Evolutionary conservation across 2,113 vertebrate genomes (phyloP).

Genomic region (Phyllopteryx taeniolatus): DNA sequence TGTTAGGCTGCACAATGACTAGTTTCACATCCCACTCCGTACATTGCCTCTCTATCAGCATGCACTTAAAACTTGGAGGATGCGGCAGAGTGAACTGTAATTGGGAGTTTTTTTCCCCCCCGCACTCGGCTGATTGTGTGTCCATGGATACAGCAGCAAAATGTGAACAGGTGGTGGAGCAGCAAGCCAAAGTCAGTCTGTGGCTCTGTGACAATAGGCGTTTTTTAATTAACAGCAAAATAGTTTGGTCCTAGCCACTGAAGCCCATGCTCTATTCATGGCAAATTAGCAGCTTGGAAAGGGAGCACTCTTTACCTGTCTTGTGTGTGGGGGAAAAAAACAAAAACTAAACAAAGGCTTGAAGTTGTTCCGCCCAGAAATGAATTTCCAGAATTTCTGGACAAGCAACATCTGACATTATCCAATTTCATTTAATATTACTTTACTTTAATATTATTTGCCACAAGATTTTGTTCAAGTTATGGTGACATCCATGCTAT

Average conservation of each 20-base stretch:
- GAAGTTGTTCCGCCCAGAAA: constrained; percentile 29
- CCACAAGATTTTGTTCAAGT: constrained; percentile 37
- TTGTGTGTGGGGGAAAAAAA: not conserved
- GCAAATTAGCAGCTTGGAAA: constrained; percentile 11
- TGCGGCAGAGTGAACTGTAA: constrained; percentile 32
- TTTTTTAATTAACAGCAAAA: constrained; percentile 41
- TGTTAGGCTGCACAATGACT: constrained; percentile 19
- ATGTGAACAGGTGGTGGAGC: constrained; percentile 44
- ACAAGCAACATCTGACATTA: constrained; percentile 6
- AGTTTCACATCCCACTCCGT: constrained; percentile 21
- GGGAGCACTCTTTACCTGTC: constrained; percentile 6
- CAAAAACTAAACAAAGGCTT: constrained; percentile 7
- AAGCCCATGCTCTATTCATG: constrained; percentile 1
- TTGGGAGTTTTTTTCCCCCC: constrained; percentile 22
- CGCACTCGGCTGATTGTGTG: constrained; percentile 26
- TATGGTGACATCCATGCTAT: constrained; percentile 1
- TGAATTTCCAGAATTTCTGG: constrained; percentile 34
- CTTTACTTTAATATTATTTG: constrained; percentile 9
- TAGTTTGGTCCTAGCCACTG: constrained; percentile 12
- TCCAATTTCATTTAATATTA: constrained; percentile 33
- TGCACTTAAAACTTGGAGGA: constrained; percentile 35
- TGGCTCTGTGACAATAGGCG: constrained; percentile 38
- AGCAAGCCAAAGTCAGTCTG: constrained; percentile 35
- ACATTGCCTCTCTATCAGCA: constrained; percentile 6
- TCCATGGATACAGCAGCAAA: constrained; percentile 21